These are phyloP conservation scores for Limnephilus lunatus DNA, from an alignment of 2,888 invertebrate genomes.

Conservation along the genomic window DNA sequence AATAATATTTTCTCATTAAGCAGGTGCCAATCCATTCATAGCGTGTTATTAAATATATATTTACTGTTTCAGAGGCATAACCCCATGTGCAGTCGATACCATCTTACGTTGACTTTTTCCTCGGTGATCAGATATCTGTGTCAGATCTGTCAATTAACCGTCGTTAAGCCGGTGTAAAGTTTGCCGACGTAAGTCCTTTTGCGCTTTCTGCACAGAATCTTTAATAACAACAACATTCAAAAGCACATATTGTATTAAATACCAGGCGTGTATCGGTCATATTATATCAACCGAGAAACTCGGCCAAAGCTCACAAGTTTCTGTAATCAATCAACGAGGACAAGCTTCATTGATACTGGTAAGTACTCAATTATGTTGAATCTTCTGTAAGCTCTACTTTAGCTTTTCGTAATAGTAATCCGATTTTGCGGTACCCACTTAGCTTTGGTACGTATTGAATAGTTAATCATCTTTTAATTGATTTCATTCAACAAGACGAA, in stretches of 20 bases:
- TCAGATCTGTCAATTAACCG: constrained; percentile 40
- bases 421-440: not conserved
- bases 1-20: not conserved
- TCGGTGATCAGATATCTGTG: constrained; percentile 37
- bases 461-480: not conserved
- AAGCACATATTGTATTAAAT: not conserved
- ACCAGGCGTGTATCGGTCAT: not conserved
- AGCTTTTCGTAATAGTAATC: not conserved
- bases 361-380: not conserved
- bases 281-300: not conserved
- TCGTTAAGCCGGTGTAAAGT: not conserved
- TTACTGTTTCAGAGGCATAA: not conserved
- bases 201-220: constrained; percentile 5
- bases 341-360: not conserved
- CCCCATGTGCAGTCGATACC: not conserved
- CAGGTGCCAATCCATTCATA: not conserved
- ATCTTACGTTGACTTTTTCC: not conserved
- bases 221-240: not conserved
- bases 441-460: not conserved
- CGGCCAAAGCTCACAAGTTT: not conserved
- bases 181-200: not conserved
- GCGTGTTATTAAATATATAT: not conserved
- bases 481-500: not conserved
- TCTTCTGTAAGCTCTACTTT: not conserved
- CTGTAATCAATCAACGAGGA: not conserved